A percentile compares a stretch with the other conserved stretches of the same genome.
Conservation (phyloP, 2,113 vertebrate genomes). For the Grus americana region DNA sequence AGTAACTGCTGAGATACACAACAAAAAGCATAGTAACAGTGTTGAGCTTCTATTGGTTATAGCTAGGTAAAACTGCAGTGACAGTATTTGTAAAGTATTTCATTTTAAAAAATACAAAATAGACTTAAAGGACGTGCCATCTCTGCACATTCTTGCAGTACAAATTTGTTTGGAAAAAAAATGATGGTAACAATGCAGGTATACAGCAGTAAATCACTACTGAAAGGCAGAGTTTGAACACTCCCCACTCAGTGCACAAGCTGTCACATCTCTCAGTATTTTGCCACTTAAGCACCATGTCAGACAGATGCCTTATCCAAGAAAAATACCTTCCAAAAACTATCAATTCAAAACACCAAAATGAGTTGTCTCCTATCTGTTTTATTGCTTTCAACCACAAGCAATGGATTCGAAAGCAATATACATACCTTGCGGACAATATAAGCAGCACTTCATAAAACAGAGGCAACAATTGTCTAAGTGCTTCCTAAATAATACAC, state of each 20-base stretch:
- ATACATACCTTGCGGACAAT: neutral
- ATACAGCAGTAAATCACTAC: neutral
- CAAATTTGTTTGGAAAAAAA: slow-evolving; percentile 29
- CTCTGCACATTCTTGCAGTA: slow-evolving; percentile 31
- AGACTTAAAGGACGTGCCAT: neutral
- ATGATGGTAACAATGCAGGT: accelerated
- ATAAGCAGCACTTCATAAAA: neutral
- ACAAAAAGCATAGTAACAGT: neutral
- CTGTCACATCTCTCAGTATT: neutral
- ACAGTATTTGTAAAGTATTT: neutral
- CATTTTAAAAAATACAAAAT: neutral
- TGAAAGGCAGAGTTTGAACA: neutral
- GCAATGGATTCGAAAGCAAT: neutral
- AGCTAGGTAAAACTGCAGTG: neutral
- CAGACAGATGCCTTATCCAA: neutral
- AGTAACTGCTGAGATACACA: neutral
- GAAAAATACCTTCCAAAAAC: neutral
- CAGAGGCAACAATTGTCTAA: neutral
- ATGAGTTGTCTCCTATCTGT: neutral
- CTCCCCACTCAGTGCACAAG: neutral
- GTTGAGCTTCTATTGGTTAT: neutral
- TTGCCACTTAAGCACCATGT: neutral
- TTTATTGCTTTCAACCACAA: neutral
- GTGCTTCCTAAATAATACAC: neutral
- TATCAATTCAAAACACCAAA: neutral